Conservation (phyloP, 2,888 invertebrate genomes). For the Fragum fragum region DNA sequence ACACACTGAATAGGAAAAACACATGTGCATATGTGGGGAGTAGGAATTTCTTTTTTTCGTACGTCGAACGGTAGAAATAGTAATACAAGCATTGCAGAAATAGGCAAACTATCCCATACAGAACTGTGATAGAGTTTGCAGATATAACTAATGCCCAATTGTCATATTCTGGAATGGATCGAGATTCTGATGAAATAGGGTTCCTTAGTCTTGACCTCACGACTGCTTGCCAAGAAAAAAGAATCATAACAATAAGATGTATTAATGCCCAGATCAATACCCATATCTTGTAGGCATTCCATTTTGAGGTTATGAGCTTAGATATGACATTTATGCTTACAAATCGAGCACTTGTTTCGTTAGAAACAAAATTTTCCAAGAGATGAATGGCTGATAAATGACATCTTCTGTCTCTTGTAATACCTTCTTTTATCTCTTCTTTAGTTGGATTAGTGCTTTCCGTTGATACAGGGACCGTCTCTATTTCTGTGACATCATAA, state of each 20-base stretch:
- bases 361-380: background rate
- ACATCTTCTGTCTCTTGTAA: background rate
- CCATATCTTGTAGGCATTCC: background rate
- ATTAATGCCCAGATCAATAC: background rate
- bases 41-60: background rate
- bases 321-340: conserved; percentile 7
- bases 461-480: background rate
- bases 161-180: background rate
- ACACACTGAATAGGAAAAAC: background rate
- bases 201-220: background rate
- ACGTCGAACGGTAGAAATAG: background rate
- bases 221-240: background rate
- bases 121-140: background rate
- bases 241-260: background rate
- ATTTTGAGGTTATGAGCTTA: background rate
- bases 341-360: background rate
- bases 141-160: background rate
- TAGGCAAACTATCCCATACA: background rate
- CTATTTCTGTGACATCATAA: background rate
- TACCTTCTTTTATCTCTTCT: background rate
- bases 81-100: background rate
- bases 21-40: background rate
- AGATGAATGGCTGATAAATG: background rate
- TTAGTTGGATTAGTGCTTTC: no score
- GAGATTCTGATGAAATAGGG: background rate